Base-by-base conservation (phyloP, 2,888 invertebrate species). In the Idaea aversata region DNA sequence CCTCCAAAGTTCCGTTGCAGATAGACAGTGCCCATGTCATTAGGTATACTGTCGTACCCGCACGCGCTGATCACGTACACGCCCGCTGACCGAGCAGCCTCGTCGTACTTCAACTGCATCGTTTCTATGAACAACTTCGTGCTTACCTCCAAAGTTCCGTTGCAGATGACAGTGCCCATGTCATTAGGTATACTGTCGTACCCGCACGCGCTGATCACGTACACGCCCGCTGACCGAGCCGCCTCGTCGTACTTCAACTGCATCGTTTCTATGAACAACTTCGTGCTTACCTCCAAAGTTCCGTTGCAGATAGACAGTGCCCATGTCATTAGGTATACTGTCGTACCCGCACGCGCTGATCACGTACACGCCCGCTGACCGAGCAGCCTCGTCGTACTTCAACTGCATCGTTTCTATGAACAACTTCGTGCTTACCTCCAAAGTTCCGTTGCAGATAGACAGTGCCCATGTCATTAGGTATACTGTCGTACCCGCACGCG, bases 261-360 rank as follows among this genome's bases (percentile, higher is more conserved):
- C 95, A 98, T 97, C 38, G 88, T 89, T 85, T 98, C 98, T 88
- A 98, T 95, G 82, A 95, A 98, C 95, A 25, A 25, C 25, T 25
- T 25, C 25, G 25, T 25, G 59, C 67, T 84, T 83, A 90, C 97
- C 97, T 70, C 94, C 93, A 80, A 98, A 98, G 77, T 97, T 94
- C 72, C 96, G 91, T 79, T 96, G 95, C 59, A 97, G 90, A 84
- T 94, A 97, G n/a, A 96, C 87, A 0, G 97, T 89, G 0, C 99
- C 99, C 88, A 98, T 88, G 82, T 99, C 99, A 61, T 95, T 94
- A 15, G 99, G 98, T 72, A 99, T 96, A 79, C 97, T 97, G 88
- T 99, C 99, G 85, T 97, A 97, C 38, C 99, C 99, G 88, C 98
- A 99, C 1, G 98, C 96, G 73, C 97, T 98, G 36, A 99, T 90